Evolutionary conservation across 1,140 invertebrate genomes (phyloP).

Genomic region (Drosophila navojoa): DNA sequence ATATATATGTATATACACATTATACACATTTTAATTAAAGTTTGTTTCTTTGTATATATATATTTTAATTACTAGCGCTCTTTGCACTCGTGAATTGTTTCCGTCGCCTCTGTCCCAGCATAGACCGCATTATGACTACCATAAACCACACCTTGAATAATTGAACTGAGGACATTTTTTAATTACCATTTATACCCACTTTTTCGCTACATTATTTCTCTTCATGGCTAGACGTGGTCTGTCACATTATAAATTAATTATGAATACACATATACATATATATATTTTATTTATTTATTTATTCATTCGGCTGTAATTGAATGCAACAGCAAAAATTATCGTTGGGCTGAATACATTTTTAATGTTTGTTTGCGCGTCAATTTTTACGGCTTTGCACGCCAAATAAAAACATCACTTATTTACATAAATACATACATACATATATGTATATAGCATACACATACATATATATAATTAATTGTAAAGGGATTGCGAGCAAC

Average conservation of each 20-base stretch:
- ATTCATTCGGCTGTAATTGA: not conserved
- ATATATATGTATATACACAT: too few relatives aligned
- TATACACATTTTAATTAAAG: too few relatives aligned
- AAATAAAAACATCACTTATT: not conserved
- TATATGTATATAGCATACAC: not conserved
- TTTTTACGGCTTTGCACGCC: slow-evolving; percentile 11
- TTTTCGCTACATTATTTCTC: not conserved
- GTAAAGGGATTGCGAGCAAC: not conserved
- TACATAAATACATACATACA: not conserved
- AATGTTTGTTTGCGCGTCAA: slow-evolving; percentile 11
- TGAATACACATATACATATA: slow-evolving; percentile 3
- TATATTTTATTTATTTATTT: slow-evolving; percentile 1
- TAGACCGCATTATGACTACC: not conserved
- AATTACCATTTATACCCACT: slow-evolving; percentile 7
- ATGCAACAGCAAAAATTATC: slow-evolving; percentile 21
- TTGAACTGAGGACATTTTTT: not conserved
- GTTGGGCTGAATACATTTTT: slow-evolving; percentile 14
- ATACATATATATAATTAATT: slow-evolving; percentile 7
- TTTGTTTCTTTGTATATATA: too few relatives aligned
- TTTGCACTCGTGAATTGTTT: too few relatives aligned
- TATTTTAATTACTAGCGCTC: too few relatives aligned
- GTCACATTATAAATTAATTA: slow-evolving; percentile 36
- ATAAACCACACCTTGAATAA: not conserved
- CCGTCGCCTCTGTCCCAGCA: too few relatives aligned
- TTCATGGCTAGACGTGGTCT: slow-evolving; percentile 28